Evolutionary conservation across 2,113 vertebrate genomes (phyloP), one percentile per base, ranked within the genome.

Genomic region (Passer domesticus): DNA sequence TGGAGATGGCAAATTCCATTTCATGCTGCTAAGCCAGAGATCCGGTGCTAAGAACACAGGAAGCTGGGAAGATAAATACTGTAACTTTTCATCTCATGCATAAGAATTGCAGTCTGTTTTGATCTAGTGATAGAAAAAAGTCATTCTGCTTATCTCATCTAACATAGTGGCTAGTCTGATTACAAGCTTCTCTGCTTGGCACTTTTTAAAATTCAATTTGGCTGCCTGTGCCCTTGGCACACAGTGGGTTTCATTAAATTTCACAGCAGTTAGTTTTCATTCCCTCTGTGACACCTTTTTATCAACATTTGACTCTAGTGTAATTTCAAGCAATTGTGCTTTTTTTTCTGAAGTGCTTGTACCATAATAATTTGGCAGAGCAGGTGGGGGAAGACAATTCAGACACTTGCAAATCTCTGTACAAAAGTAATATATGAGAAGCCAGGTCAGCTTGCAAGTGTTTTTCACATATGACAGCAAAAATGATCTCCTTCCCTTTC

Each of bases 181-280:
- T 94, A 94, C 83, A 97, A 89, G 89, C 92, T 88, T 94, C 94
- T 78, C 95, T 97, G 90, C 96, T 84, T 95, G 96, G 96, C 95
- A 94, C 93, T 92, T 96, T 96, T 98, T 97, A 24, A 96, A 97
- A 97, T 98, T 98, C 97, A 95, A 47, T 96, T 97, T 97, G 96
- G 89, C 97, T 97, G 90, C 89, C 89, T 79, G 22, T 96, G 97
- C 94, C 97, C 97, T 97, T 89, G 81, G 96, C 95, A 96, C 97
- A 92, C 97, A 93, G 97, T 95, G 83, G 95, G 95, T 97, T 98
- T 98, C 97, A 97, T 97, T 97, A 97, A 97, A 96, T 97, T 97
- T 96, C 97, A 95, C 96, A 97, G 97, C 97, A 96, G 95, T 89
- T 94, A 96, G 93, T 97, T 97, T 95, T 93, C 94, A 96, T 96